A percentile compares a stretch with the other conserved stretches of the same genome.
These are phyloP conservation scores for Oscarella lobularis DNA, from an alignment of 37 sponge, comb jelly and placozoan genomes.

Conservation along the genomic window DNA sequence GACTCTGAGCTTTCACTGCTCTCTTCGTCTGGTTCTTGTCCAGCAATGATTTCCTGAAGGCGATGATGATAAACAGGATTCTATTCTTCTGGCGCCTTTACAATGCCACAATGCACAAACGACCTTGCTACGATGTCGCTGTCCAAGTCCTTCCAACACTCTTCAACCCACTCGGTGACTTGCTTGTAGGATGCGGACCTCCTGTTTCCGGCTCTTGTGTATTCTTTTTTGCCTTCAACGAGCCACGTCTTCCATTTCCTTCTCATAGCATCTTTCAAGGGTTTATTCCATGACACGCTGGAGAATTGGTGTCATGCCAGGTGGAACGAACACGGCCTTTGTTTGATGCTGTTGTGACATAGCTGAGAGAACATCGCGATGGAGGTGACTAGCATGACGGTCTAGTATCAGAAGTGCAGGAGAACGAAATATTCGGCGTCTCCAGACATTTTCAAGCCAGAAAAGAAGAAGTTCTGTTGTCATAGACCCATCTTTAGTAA, in stretches of 20 bases:
- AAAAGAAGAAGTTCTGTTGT: neutral
- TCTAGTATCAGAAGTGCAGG: neutral
- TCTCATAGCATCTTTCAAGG: neutral
- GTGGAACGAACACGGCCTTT: neutral
- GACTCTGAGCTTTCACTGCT: neutral
- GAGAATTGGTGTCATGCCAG: neutral
- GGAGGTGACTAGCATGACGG: neutral
- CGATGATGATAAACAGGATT: no score
- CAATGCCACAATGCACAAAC: neutral
- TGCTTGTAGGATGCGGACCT: neutral
- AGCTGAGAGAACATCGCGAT: neutral
- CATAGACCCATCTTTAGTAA: neutral
- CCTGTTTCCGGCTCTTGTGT: neutral
- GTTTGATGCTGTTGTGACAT: neutral
- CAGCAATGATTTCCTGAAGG: no score
- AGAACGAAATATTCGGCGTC: neutral
- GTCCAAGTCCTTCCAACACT: neutral
- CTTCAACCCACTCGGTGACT: constrained; percentile 2
- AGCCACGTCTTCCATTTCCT: constrained; percentile 4
- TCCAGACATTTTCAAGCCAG: neutral
- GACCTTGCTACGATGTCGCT: neutral
- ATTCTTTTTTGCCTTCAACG: neutral
- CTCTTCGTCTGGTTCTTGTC: no score
- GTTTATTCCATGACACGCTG: neutral
- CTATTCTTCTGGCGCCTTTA: neutral